phyloP scores from a whole-genome alignment of 2,888 invertebrate species.

The Ctenicera cuprea region DNA sequence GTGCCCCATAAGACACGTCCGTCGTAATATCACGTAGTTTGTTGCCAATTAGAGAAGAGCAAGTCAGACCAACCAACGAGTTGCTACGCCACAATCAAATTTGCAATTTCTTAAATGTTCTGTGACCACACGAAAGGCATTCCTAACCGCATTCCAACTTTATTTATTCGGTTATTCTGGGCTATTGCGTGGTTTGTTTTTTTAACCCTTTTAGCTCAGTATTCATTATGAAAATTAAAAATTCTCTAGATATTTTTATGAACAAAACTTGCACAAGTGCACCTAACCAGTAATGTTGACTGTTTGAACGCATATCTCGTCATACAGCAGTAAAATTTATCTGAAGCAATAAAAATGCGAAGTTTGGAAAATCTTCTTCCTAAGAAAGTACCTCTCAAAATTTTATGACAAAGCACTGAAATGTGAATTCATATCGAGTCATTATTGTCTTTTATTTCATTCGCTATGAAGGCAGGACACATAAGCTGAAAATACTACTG shows the following conservation, averaged over 20 bases:
- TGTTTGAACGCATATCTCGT: slow-evolving; percentile 14
- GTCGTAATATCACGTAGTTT: slow-evolving; percentile 48
- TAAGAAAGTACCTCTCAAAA: slow-evolving; percentile 37
- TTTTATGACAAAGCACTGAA: slow-evolving; percentile 47
- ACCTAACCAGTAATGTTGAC: neutral
- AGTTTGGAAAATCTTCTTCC: slow-evolving; percentile 27
- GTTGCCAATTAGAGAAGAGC: slow-evolving; percentile 45
- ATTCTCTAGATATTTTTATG: neutral
- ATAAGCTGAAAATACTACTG: slow-evolving; percentile 71
- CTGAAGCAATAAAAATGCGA: slow-evolving; percentile 39
- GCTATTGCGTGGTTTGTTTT: neutral
- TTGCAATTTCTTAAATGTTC: slow-evolving; percentile 47
- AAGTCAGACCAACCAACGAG: slow-evolving; percentile 34
- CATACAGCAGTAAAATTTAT: slow-evolving; percentile 26
- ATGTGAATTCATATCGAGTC: slow-evolving; percentile 60
- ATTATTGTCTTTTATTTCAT: slow-evolving; percentile 64
- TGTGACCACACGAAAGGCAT: slow-evolving; percentile 36
- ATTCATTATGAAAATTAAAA: slow-evolving; percentile 10
- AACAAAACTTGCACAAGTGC: no score
- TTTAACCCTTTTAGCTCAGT: neutral
- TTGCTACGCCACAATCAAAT: slow-evolving; percentile 40
- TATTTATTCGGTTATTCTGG: slow-evolving; percentile 22
- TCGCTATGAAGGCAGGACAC: slow-evolving; percentile 59
- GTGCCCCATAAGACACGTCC: slow-evolving; percentile 46
- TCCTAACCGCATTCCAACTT: slow-evolving; percentile 34